phyloP scores from a whole-genome alignment of 2,797 vertebrate species.

The Dermochelys coriacea region DNA sequence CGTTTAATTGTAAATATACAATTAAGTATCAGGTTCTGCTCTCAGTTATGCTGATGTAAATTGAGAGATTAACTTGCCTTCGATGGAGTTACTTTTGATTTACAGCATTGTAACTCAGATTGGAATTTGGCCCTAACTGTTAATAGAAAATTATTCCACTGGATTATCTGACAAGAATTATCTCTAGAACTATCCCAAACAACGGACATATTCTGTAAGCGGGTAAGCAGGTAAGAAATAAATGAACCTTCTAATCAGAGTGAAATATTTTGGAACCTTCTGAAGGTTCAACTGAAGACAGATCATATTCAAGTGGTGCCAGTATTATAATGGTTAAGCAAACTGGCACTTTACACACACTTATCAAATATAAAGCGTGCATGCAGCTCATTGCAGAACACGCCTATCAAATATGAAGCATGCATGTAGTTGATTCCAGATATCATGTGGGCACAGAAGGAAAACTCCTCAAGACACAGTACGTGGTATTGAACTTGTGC shows the following conservation, averaged over 20 bases:
- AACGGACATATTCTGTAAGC: fast-evolving
- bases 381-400: not conserved
- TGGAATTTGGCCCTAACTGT: not conserved
- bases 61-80: too few relatives aligned
- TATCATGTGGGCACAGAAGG: not conserved
- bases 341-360: too few relatives aligned
- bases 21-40: not conserved
- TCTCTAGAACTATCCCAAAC: not conserved
- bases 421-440: not conserved
- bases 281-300: not conserved
- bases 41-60: not conserved
- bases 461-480: fast-evolving
- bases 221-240: not conserved
- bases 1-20: not conserved
- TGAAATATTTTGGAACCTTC: not conserved
- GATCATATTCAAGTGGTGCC: not conserved
- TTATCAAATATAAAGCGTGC: not conserved
- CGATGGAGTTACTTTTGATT: not conserved
- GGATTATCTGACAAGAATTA: not conserved
- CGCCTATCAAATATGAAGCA: not conserved
- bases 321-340: not conserved
- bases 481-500: fast-evolving
- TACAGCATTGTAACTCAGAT: not conserved
- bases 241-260: not conserved
- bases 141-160: not conserved